Evolutionary conservation across 1,140 invertebrate species (phyloP), one percentile per base, ranked within the genome.

Genomic region (Oreohelix idahoensis): DNA sequence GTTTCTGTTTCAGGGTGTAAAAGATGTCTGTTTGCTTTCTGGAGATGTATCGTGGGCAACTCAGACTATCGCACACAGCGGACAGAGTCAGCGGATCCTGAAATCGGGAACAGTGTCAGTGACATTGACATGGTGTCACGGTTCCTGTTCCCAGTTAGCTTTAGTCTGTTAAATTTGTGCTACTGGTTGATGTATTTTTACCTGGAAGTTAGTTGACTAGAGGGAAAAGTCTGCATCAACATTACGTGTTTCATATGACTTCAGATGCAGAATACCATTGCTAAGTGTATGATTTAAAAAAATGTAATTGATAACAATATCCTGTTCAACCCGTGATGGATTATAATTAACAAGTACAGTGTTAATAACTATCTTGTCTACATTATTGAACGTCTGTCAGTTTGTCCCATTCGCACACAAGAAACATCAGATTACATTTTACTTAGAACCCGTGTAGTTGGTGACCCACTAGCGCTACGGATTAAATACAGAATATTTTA

Each of bases 131-230:
- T 93, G 26, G 91, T 93, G 74, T 89, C 93, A 20, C 88, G 94
- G 26, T 89, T 93, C 58, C 83, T 93, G 23, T 94, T 94, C 87
- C 94, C 94, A 0, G 81, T 92, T 20, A 90, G 91, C 0, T 94
- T 94, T 86, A 86, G 90, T 69, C 79, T 93, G 8, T 89, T 94
- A 69, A 94, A 94, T 86, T 85, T 92, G n/a, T 88, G 93, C 70
- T 94, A 94, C 87, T 94, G 94, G 94, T 86, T 91, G n/a, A 87
- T 92, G 23, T n/a, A n/a, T n/a, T n/a, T n/a, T n/a, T n/a, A n/a
- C n/a, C n/a, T n/a, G n/a, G n/a, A n/a, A n/a, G n/a, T 82, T 23
- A 84, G 83, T 76, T 84, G 78, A 84, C 77, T 73, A 81, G 75
- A 77, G 5, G 71, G 63, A 35, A 26, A 83, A 17, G 32, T 51